Evolutionary conservation across 2,888 invertebrate genomes (phyloP), one percentile per base, ranked within the genome.

Genomic region (Carabus problematicus): DNA sequence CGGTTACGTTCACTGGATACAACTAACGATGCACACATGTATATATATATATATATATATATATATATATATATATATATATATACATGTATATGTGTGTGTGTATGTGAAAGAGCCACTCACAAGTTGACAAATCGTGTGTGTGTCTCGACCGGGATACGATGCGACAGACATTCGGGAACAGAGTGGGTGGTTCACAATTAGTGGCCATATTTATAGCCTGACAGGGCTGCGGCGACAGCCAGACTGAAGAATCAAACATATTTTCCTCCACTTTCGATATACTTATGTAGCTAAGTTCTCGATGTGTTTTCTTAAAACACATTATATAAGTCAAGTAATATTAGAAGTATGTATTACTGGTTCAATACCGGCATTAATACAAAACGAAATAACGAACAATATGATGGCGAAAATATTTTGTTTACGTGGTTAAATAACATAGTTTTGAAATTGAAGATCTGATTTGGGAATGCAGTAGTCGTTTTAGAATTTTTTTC

Each of bases 1-100:
- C n/a, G 81, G 81, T 81, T 81, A 79, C 81, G 80, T 78, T 79
- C 81, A 81, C 80, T 80, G 81, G 77, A 78, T 78, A 79, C 79
- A 78, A 78, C 75, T 81, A 81, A 81, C 80, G 80, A 81, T 79
- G 81, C 80, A 79, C 81, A 82, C 81, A 80, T 81, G 80, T 43
- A 16, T 47, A 8, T 8, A 8, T n/a, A n/a, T n/a, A n/a, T n/a
- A n/a, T n/a, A n/a, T n/a, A n/a, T n/a, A n/a, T n/a, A n/a, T n/a
- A n/a, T n/a, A n/a, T n/a, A n/a, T n/a, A n/a, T n/a, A n/a, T n/a
- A n/a, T n/a, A n/a, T n/a, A n/a, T n/a, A n/a, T n/a, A n/a, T n/a
- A n/a, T n/a, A n/a, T n/a, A n/a, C n/a, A n/a, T n/a, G 47, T 49
- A 14, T 49, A 19, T 52, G 16, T 52, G 52, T 52, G 52, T 52